phyloP scores from a whole-genome alignment of 2,888 invertebrate species.

The Brachypterus glaber region DNA sequence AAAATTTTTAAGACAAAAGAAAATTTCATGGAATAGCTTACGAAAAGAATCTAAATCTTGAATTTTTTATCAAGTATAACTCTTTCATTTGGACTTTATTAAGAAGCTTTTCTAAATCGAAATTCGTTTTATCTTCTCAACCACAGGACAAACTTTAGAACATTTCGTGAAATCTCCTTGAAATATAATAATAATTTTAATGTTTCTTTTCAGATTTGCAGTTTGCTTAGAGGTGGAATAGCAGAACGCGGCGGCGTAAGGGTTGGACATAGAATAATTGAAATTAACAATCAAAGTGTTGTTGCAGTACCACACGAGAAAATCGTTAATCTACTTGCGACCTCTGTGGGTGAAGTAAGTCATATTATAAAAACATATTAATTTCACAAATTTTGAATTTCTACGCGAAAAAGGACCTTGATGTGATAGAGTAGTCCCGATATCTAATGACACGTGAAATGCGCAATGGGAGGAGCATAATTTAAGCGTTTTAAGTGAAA shows the following conservation, averaged over 20 bases:
- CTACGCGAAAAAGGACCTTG: too few species aligned
- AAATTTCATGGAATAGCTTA: too few species aligned
- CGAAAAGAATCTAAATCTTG: not conserved
- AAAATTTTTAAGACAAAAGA: too few species aligned
- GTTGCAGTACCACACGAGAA: conserved; percentile 99
- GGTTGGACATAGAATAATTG: conserved; percentile 98
- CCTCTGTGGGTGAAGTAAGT: conserved; percentile 95
- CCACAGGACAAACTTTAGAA: conserved; percentile 3
- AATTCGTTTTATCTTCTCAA: conserved; percentile 3
- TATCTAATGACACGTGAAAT: too few species aligned
- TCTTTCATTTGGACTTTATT: conserved; percentile 6
- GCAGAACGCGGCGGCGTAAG: conserved; percentile 98
- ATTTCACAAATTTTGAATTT: too few species aligned
- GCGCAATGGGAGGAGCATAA: too few species aligned
- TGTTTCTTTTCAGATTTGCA: conserved; percentile 72
- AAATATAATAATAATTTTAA: conserved; percentile 9
- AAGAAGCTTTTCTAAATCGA: too few species aligned
- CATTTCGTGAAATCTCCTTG: conserved; percentile 4
- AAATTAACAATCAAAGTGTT: conserved; percentile 99
- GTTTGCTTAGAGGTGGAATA: conserved; percentile 93
- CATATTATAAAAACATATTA: too few species aligned
- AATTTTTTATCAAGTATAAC: conserved; percentile 7
- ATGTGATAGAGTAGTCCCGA: too few species aligned
- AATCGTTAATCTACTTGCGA: conserved; percentile 97
- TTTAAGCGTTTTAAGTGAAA: too few species aligned